Evolutionary conservation across 2,113 vertebrate genomes (phyloP).

Genomic region (Zeus faber): DNA sequence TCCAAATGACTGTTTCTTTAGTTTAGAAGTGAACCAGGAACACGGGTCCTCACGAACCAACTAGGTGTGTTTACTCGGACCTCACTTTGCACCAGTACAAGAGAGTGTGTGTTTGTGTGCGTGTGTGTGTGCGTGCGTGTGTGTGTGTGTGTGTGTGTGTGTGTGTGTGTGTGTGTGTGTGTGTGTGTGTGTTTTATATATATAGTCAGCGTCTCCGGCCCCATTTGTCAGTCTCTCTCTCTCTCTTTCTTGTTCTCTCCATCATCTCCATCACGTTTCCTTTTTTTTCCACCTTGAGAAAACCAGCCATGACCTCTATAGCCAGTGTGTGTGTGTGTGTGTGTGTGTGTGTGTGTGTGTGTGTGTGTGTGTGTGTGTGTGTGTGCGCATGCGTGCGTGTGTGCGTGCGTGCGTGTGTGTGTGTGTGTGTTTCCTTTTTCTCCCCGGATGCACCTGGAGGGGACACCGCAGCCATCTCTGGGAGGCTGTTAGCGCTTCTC

Average conservation of each 20-base stretch:
- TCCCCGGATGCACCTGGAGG: slow-evolving; percentile 71
- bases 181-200: no score
- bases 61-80: no score
- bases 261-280: not conserved
- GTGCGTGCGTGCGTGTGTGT: no score
- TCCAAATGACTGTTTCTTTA: no score
- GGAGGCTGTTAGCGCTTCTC: slow-evolving; percentile 68
- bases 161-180: not conserved
- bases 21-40: no score
- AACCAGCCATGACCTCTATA: no score
- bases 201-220: slow-evolving; percentile 16
- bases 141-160: not conserved
- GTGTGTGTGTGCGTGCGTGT: not conserved
- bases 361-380: no score
- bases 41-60: no score
- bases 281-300: not conserved
- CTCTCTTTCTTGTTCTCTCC: slow-evolving; percentile 9
- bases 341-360: no score
- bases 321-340: no score
- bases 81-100: no score
- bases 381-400: no score
- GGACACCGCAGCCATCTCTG: slow-evolving; percentile 66
- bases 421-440: slow-evolving; percentile 44
- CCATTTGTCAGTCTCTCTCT: slow-evolving; percentile 4
- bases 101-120: slow-evolving; percentile 3